phyloP scores from a whole-genome alignment of 1,140 invertebrate species.

The Popillia japonica region DNA sequence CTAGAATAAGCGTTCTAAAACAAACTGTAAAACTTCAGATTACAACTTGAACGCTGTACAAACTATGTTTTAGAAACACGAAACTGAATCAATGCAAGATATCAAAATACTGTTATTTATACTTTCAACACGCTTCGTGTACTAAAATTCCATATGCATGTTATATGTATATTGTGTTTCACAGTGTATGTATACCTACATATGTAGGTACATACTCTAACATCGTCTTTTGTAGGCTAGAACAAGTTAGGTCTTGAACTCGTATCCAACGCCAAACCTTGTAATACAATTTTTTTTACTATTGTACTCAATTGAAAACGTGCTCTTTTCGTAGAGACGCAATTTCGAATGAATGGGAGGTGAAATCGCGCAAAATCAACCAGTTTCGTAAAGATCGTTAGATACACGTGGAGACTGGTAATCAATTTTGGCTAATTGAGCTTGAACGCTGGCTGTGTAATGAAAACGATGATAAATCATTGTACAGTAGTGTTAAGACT shows the following conservation, averaged over 20 bases:
- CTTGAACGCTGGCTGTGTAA: no score
- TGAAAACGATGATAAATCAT: no score
- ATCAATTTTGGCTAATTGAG: no score
- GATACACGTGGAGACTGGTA: background rate
- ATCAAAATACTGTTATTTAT: background rate
- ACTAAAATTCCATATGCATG: background rate
- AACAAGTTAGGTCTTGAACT: background rate
- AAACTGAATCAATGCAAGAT: no score
- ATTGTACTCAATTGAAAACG: background rate
- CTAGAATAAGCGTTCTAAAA: no score
- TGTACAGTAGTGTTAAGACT: no score
- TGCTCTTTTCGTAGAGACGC: background rate
- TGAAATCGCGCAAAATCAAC: constrained; percentile 6
- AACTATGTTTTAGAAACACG: no score
- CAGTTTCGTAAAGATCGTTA: background rate
- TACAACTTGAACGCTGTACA: no score
- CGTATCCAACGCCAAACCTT: background rate
- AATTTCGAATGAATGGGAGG: background rate
- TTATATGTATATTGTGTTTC: background rate
- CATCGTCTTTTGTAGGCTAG: no score
- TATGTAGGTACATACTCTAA: no score
- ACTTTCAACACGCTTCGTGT: background rate
- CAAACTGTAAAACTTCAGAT: no score
- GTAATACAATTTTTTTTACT: background rate
- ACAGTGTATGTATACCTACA: background rate